These are phyloP conservation scores for Lucifuga dentata DNA, from an alignment of 2,113 vertebrate genomes.

Conservation along the genomic window DNA sequence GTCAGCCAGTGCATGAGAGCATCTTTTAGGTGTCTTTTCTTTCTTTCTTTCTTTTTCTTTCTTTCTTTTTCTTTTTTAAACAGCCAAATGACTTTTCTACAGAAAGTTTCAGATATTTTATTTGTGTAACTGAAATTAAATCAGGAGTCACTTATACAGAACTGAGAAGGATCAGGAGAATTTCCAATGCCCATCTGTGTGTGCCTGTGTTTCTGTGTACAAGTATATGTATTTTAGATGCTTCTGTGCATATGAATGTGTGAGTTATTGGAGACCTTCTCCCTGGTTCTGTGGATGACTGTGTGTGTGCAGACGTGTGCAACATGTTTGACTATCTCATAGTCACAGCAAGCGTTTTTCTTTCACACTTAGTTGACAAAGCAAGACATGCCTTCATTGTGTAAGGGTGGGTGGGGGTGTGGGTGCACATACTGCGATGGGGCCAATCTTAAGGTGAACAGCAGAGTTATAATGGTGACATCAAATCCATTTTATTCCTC, in stretches of 20 bases:
- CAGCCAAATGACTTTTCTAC: neutral
- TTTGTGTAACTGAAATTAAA: conserved; percentile 43
- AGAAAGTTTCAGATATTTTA: conserved; percentile 38
- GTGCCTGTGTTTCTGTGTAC: conserved; percentile 10
- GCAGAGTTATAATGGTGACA: conserved; percentile 42
- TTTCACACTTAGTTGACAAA: conserved; percentile 55
- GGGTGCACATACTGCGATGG: neutral
- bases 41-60: no score
- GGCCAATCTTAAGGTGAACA: conserved; percentile 24
- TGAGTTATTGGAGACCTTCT: conserved; percentile 24
- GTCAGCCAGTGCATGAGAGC: conserved; percentile 25
- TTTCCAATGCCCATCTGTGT: conserved; percentile 8
- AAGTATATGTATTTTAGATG: neutral
- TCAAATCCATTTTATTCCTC: conserved; percentile 29
- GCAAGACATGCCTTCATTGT: conserved; percentile 23
- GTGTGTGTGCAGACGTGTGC: conserved; percentile 51
- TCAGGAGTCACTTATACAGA: no score
- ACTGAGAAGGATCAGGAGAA: no score
- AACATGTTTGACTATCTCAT: conserved; percentile 68
- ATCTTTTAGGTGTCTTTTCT: conserved; percentile 24
- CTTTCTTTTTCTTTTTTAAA: no score
- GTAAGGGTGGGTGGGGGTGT: neutral
- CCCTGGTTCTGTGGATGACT: conserved; percentile 29
- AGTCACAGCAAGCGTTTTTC: conserved; percentile 56
- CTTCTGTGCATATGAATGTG: conserved; percentile 8